These are phyloP conservation scores for Pangasius larnaudii DNA, from an alignment of 2,797 vertebrate genomes.

Conservation along the genomic window DNA sequence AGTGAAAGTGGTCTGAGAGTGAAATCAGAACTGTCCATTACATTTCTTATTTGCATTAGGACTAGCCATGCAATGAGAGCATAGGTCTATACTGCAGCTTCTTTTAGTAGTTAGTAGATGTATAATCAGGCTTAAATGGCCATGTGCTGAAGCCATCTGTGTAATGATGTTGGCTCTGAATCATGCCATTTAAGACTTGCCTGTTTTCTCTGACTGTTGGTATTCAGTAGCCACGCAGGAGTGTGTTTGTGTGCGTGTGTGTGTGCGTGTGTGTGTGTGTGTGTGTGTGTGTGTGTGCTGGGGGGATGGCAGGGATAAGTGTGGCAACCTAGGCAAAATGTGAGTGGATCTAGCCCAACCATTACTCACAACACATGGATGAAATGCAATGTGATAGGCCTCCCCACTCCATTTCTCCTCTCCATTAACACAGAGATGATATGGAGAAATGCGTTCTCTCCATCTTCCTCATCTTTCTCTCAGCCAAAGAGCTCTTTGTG, in stretches of 20 bases:
- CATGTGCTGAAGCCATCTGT: constrained; percentile 12
- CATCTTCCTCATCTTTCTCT: constrained; percentile 13
- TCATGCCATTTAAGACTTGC: constrained; percentile 39
- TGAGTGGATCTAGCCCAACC: constrained; percentile 59
- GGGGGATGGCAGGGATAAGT: constrained; percentile 23
- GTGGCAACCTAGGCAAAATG: constrained; percentile 50
- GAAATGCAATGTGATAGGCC: constrained; percentile 46
- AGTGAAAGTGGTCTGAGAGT: not conserved
- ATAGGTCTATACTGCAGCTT: not conserved
- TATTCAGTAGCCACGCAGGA: constrained; percentile 58
- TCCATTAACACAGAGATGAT: constrained; percentile 38
- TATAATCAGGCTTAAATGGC: not conserved
- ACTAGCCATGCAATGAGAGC: not conserved
- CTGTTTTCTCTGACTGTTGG: constrained; percentile 38
- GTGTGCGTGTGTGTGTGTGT: not conserved
- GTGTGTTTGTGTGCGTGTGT: not conserved
- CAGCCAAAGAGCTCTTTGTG: constrained; percentile 15
- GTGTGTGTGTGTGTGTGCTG: not conserved
- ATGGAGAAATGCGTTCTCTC: not conserved
- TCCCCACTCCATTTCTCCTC: constrained; percentile 41
- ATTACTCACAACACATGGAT: constrained; percentile 55
- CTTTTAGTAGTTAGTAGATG: not conserved
- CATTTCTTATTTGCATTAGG: not conserved
- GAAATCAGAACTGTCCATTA: constrained; percentile 36
- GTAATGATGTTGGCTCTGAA: constrained; percentile 8